These are phyloP conservation scores for Eidolon helvum DNA, from an alignment of 2,113 vertebrate genomes.

Conservation along the genomic window DNA sequence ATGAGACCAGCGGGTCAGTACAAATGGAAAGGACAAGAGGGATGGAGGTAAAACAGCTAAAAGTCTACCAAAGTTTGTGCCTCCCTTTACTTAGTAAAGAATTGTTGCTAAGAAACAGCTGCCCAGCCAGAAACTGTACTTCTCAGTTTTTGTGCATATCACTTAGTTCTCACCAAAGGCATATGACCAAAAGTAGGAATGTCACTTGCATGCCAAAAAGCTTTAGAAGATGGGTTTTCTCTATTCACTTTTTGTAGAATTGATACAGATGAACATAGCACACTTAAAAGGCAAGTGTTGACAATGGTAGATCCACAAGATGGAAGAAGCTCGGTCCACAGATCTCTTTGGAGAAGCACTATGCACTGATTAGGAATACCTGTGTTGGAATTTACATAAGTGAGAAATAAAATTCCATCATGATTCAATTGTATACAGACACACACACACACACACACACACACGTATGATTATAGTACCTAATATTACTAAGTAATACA, in stretches of 20 bases:
- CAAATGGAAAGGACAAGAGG: background rate
- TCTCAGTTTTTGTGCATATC: background rate
- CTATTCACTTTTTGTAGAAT: background rate
- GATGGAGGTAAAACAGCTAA: background rate
- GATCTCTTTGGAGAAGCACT: background rate
- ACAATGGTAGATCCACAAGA: background rate
- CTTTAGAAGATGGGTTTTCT: background rate
- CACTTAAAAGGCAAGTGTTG: background rate
- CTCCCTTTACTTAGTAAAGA: background rate
- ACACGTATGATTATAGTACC: background rate
- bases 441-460: too few relatives aligned
- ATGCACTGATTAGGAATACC: background rate
- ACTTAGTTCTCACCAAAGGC: background rate
- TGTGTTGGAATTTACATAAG: background rate
- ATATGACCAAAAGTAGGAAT: background rate
- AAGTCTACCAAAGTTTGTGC: background rate
- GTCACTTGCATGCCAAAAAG: background rate
- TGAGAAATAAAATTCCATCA: background rate
- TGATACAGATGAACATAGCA: background rate
- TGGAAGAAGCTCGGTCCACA: background rate
- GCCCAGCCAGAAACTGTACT: rapidly evolving
- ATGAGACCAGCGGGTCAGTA: background rate
- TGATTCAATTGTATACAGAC: background rate
- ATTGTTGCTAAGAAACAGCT: background rate
- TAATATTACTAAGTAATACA: background rate